These are phyloP conservation scores for Etia nguti DNA, from an alignment of 2,113 vertebrate genomes.

Conservation along the genomic window DNA sequence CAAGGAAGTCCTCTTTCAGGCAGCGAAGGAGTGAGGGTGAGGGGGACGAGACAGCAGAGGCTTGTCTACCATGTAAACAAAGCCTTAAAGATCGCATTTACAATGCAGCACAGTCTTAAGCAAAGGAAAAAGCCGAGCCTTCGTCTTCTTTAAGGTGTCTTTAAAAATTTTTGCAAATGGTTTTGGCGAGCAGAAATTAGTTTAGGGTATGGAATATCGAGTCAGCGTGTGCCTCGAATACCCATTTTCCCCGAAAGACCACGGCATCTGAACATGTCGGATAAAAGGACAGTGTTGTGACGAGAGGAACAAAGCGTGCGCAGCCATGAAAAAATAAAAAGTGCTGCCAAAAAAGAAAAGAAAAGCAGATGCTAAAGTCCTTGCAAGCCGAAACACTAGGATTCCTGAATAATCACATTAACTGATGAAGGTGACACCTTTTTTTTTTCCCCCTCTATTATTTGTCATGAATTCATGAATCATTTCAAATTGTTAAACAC, in stretches of 20 bases:
- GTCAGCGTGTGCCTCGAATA: background rate
- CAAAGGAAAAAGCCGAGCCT: background rate
- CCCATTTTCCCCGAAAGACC: background rate
- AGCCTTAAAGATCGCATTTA: constrained; percentile 55
- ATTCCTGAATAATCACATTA: background rate
- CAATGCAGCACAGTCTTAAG: constrained; percentile 35
- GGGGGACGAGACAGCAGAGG: constrained; percentile 46
- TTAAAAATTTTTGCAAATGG: background rate
- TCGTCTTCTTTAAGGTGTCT: background rate
- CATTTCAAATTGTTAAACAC: background rate
- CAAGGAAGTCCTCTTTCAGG: constrained; percentile 69
- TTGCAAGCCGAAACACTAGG: background rate
- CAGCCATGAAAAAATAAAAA: background rate
- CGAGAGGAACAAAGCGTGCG: background rate
- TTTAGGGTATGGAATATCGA: background rate
- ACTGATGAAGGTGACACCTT: background rate
- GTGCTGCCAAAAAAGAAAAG: background rate
- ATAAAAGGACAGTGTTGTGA: background rate
- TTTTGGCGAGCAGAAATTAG: background rate
- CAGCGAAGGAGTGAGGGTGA: constrained; percentile 31
- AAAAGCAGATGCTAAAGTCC: background rate
- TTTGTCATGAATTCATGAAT: background rate
- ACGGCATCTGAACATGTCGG: background rate
- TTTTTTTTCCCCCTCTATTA: background rate
- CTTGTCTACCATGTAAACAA: constrained; percentile 64